phyloP scores from a whole-genome alignment of 1,140 invertebrate species.

The Saccostrea glomerata region DNA sequence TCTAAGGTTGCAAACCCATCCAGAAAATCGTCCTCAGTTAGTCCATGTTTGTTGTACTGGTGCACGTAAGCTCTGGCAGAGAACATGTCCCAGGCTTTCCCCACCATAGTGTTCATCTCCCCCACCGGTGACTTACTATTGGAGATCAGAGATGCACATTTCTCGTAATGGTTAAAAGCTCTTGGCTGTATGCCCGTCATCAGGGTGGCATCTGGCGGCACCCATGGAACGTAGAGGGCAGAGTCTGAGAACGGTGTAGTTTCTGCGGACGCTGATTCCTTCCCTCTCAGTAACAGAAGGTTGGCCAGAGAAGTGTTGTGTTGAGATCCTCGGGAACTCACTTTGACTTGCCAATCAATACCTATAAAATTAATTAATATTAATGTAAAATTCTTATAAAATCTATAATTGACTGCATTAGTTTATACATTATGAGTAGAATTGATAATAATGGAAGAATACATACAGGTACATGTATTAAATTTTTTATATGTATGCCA shows the following conservation, averaged over 20 bases:
- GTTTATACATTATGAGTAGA: too few relatives aligned
- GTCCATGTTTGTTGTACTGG: slow-evolving; percentile 77
- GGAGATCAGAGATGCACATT: slow-evolving; percentile 73
- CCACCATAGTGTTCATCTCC: slow-evolving; percentile 71
- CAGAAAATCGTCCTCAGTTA: slow-evolving; percentile 77
- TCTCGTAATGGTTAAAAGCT: slow-evolving; percentile 75
- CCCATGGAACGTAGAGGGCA: slow-evolving; percentile 74
- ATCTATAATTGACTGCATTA: too few relatives aligned
- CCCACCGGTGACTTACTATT: slow-evolving; percentile 72
- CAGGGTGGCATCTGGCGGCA: slow-evolving; percentile 64
- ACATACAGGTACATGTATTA: too few relatives aligned
- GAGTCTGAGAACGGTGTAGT: slow-evolving; percentile 67
- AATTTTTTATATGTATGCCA: too few relatives aligned
- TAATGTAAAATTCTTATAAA: too few relatives aligned
- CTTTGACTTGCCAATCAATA: slow-evolving; percentile 76
- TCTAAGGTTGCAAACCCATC: slow-evolving; percentile 78
- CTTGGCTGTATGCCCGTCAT: slow-evolving; percentile 67
- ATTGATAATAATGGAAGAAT: too few relatives aligned
- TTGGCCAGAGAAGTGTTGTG: slow-evolving; percentile 73
- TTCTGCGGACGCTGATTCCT: slow-evolving; percentile 66
- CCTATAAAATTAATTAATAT: slow-evolving; percentile 62
- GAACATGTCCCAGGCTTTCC: slow-evolving; percentile 79
- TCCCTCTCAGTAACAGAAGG: slow-evolving; percentile 73
- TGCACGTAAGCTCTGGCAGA: slow-evolving; percentile 77
- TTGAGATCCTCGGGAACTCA: slow-evolving; percentile 54